Percentiles rank a stretch among this genome's conserved stretches.
Evolutionary conservation across 1,140 invertebrate species (phyloP).

Genomic region (Ylistrum balloti): DNA sequence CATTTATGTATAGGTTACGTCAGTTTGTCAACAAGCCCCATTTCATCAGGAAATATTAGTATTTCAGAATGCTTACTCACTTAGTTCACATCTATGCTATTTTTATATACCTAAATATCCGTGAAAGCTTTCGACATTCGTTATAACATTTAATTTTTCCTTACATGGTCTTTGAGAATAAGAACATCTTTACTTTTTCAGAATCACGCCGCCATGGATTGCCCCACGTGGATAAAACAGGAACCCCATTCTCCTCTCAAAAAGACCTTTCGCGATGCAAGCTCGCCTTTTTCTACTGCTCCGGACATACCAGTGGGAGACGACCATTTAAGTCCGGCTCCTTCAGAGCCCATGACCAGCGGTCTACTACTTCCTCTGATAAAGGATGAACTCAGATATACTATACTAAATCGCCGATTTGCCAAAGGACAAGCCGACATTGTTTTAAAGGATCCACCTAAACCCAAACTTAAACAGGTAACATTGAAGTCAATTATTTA

Average conservation of each 20-base stretch:
- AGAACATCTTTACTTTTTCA: neutral
- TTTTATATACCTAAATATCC: neutral
- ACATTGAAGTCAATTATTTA: neutral
- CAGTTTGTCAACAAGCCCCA: neutral
- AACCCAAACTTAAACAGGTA: slow-evolving; percentile 49
- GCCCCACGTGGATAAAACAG: slow-evolving; percentile 3
- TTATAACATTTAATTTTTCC: neutral
- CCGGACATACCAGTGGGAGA: neutral
- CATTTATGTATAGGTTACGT: no score
- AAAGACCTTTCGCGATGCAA: neutral
- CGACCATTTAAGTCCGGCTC: neutral
- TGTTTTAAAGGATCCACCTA: slow-evolving; percentile 45
- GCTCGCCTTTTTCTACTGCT: neutral
- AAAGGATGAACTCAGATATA: slow-evolving; percentile 49
- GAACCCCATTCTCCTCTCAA: neutral
- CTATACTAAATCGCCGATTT: slow-evolving; percentile 47
- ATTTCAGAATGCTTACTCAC: neutral
- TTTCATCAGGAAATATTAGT: neutral
- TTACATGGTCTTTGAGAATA: neutral
- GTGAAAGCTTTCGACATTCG: neutral
- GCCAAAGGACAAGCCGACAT: slow-evolving; percentile 47
- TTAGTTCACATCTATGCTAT: neutral
- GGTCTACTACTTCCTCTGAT: slow-evolving; percentile 44
- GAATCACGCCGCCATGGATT: neutral
- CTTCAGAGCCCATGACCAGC: neutral